These are phyloP conservation scores for Sialia sialis DNA, from an alignment of 2,113 vertebrate species.

Conservation along the genomic window DNA sequence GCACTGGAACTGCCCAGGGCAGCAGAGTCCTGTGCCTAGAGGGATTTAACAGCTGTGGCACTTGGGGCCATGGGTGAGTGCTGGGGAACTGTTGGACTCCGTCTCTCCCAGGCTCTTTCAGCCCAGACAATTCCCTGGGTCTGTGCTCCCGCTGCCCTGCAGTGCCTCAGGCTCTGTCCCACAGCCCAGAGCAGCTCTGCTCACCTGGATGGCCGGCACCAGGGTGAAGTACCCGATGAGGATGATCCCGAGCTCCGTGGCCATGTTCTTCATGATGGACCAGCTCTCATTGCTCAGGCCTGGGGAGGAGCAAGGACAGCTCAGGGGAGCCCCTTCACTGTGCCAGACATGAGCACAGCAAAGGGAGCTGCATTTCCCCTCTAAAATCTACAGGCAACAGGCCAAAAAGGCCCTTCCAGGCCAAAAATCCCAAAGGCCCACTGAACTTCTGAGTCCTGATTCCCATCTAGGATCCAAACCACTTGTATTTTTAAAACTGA, in stretches of 20 bases:
- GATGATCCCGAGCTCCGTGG: conserved; percentile 94
- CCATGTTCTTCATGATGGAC: conserved; percentile 99
- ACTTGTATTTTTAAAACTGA: background rate
- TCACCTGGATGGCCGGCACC: conserved; percentile 96
- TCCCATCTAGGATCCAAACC: background rate
- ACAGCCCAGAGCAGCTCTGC: background rate
- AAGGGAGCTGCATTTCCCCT: background rate
- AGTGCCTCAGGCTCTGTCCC: background rate
- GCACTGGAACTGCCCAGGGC: background rate
- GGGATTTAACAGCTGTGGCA: background rate
- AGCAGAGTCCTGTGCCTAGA: accelerated
- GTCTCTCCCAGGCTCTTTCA: background rate
- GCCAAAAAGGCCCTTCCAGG: background rate
- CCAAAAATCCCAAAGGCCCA: background rate
- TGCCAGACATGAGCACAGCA: background rate
- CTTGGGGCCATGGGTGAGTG: background rate
- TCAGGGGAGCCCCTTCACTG: background rate
- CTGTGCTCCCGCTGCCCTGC: background rate
- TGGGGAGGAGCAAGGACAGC: conserved; percentile 20
- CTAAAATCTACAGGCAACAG: background rate
- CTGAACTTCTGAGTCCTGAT: background rate
- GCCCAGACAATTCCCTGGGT: accelerated
- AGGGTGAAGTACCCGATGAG: conserved; percentile 97
- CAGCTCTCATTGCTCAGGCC: conserved; percentile 97
- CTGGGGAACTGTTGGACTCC: background rate